Percentiles rank a stretch among this genome's conserved stretches.
These are phyloP conservation scores for Catharus minimus DNA, from an alignment of 2,113 vertebrate species.

Conservation along the genomic window DNA sequence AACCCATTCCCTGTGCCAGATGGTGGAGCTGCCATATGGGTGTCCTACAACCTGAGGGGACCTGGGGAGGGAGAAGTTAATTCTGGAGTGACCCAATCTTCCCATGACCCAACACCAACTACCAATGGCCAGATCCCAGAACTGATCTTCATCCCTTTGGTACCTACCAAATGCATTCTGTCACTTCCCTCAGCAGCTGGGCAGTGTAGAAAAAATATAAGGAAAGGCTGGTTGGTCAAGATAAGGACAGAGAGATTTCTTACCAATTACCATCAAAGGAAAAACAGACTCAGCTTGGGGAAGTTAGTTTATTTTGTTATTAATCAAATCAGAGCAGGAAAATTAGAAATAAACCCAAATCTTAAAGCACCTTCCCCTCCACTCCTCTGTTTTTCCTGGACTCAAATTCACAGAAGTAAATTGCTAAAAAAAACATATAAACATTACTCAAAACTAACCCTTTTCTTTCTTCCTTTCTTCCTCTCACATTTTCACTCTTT, in stretches of 20 bases:
- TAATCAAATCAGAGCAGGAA: background rate
- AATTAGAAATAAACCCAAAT: background rate
- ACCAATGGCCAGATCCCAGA: background rate
- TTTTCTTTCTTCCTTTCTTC: background rate
- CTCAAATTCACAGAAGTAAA: background rate
- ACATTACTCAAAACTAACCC: background rate
- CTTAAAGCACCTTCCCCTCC: background rate
- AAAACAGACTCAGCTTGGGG: background rate
- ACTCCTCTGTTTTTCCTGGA: background rate
- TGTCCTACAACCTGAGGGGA: background rate
- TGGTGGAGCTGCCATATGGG: background rate
- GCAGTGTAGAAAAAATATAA: background rate
- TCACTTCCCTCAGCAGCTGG: background rate
- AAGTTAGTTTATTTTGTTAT: background rate
- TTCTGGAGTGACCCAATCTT: background rate
- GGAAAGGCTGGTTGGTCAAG: background rate
- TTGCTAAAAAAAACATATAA: background rate
- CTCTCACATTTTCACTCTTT: background rate
- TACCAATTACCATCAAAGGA: background rate
- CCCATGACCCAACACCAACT: background rate
- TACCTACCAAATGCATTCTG: background rate
- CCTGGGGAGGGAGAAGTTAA: rapidly evolving
- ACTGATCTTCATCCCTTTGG: background rate
- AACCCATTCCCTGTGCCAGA: rapidly evolving
- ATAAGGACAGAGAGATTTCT: background rate